Base-by-base conservation (phyloP, 2,888 invertebrate species). In the Eremobia ochroleuca region DNA sequence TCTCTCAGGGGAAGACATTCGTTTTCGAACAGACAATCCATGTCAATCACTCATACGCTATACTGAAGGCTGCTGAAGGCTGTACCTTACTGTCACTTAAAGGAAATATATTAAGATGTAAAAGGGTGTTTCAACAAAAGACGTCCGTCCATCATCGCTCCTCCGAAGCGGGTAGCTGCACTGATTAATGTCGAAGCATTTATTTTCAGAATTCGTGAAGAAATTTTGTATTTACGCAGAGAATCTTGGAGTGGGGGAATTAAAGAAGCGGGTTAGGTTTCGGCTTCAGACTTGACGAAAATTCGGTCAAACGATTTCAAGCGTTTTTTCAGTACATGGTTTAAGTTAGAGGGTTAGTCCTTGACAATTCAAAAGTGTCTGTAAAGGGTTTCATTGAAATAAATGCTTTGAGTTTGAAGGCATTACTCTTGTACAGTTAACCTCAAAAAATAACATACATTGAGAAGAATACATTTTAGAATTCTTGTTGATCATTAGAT, bases 151-250 rank as follows among this genome's bases (percentile, higher is more conserved):
- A 83, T 88, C 87, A 88, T 88, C 81, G 75, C 74, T 59, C 64
- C 65, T 46, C 49, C 59, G 55, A 77, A 69, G 83, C 65, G 49
- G 70, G 82, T 79, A 73, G 69, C 59, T 78, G 81, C 81, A 82
- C 78, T 84, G 87, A 88, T 88, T 88, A 83, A 88, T 88, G 83
- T 68, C 70, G 55, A 62, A 43, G 65, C 88, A 88, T 88, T 87
- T 81, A 84, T 88, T 79, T 58, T 81, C 25, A 31, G 67, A 34
- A 49, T 61, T 77, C 68, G 76, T 76, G 79, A 78, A 84, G 85
- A 85, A 83, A 85, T 86, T 88, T 88, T 87, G 72, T 88, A 83
- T 84, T 87, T 85, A 82, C 75, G n/a, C 31, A 73, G 74, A 64
- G 68, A 66, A 73, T 81, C 59, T 82, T 69, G 46, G 15, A 21